phyloP scores from a whole-genome alignment of 2,797 vertebrate species.

The Rhyacichthys aspro region DNA sequence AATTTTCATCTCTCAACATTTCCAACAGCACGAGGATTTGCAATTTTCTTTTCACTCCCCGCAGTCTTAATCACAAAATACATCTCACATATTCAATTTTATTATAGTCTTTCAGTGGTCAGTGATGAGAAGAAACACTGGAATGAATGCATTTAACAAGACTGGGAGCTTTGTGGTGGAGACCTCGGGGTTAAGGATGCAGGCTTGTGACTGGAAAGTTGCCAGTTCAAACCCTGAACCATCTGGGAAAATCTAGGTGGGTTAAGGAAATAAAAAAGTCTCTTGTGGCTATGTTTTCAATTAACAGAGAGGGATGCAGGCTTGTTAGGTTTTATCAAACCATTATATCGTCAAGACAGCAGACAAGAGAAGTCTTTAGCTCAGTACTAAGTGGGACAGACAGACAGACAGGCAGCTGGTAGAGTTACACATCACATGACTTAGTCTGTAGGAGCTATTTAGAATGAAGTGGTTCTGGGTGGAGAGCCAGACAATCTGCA shows the following conservation, averaged over 20 bases:
- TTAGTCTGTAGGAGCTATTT: slow-evolving; percentile 1
- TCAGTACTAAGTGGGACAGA: slow-evolving; percentile 11
- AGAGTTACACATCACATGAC: background rate
- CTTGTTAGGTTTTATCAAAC: slow-evolving; percentile 41
- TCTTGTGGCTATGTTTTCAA: slow-evolving; percentile 39
- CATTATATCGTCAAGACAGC: slow-evolving; percentile 18
- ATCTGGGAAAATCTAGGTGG: slow-evolving; percentile 57
- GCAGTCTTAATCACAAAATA: slow-evolving; percentile 1
- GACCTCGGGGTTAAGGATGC: slow-evolving; percentile 53
- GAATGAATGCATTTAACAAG: slow-evolving; percentile 26
- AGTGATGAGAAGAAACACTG: slow-evolving; percentile 12
- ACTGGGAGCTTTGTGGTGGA: slow-evolving; percentile 35
- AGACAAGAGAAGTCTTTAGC: slow-evolving; percentile 4
- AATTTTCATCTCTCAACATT: slow-evolving; percentile 40
- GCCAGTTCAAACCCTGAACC: slow-evolving; percentile 57
- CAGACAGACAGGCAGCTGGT: slow-evolving; percentile 7
- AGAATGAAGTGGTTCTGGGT: slow-evolving; percentile 9
- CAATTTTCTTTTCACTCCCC: slow-evolving; percentile 2
- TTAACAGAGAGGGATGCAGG: slow-evolving; percentile 43
- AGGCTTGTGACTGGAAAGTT: slow-evolving; percentile 48
- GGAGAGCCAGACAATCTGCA: slow-evolving; percentile 3
- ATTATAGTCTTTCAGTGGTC: slow-evolving; percentile 7
- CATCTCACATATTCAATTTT: background rate
- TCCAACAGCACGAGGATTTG: slow-evolving; percentile 2
- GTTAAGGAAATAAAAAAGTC: slow-evolving; percentile 46